A percentile compares a stretch with the other conserved stretches of the same genome.
Evolutionary conservation across 2,888 invertebrate genomes (phyloP).

Genomic region (Dorcus parallelipipedus): DNA sequence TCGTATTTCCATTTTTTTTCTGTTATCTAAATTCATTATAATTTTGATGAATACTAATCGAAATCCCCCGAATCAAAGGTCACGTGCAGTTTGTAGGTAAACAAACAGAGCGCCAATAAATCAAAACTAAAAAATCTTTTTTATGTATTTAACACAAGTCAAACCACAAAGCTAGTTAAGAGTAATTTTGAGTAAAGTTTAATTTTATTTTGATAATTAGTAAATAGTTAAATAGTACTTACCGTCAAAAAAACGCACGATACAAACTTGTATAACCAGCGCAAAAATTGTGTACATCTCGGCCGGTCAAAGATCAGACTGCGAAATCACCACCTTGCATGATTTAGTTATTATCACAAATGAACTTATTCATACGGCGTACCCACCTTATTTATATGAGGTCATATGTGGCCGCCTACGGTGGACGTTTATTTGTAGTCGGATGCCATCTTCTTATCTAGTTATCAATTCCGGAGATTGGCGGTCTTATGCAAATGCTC

Average conservation of each 20-base stretch:
- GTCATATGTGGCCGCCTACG: constrained; percentile 3
- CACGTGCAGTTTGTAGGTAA: too few relatives aligned
- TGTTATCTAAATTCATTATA: too few relatives aligned
- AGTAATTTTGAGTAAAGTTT: too few relatives aligned
- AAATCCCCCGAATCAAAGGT: too few relatives aligned
- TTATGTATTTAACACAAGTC: too few relatives aligned
- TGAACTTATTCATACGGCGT: neutral
- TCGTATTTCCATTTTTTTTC: too few relatives aligned
- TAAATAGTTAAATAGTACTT: neutral
- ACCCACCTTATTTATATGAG: constrained; percentile 10
- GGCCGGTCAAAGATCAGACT: neutral
- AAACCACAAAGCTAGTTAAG: too few relatives aligned
- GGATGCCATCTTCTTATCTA: constrained; percentile 17
- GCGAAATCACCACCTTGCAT: neutral
- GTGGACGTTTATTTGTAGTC: constrained; percentile 11
- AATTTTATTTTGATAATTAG: too few relatives aligned
- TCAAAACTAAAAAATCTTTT: neutral
- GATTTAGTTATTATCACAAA: constrained; percentile 7
- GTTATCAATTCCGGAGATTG: constrained; percentile 17
- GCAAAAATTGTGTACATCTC: constrained; percentile 15
- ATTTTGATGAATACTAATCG: too few relatives aligned
- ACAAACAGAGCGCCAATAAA: too few relatives aligned
- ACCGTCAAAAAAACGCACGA: neutral
- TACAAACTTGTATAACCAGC: constrained; percentile 14
- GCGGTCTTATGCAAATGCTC: constrained; percentile 16